Evolutionary conservation across 1,140 invertebrate species (phyloP), one percentile per base, ranked within the genome.

Genomic region (Sweltsa coloradensis): DNA sequence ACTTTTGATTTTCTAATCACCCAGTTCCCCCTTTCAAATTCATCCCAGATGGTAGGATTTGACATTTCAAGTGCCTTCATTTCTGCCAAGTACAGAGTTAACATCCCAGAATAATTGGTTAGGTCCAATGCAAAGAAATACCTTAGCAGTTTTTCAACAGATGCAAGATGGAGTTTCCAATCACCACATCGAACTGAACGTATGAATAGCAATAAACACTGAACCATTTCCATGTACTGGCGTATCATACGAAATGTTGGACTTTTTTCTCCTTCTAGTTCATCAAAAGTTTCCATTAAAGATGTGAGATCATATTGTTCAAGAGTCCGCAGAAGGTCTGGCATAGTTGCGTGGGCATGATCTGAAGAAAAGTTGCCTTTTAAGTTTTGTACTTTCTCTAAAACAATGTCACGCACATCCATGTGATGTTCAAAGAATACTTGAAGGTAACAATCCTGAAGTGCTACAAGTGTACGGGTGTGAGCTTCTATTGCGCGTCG

Each of bases 171-270:
- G 3, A 44, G 5, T 26, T 44, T 16, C 6, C 42, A 44, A 44
- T 44, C 29, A 25, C 23, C 22, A 21, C 21, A 26, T 26, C 42
- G 24, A 18, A 44, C 22, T 26, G 42, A 31, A 19, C 42, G 24
- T 16, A 44, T 13, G 42, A 44, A 44, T 26, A 44, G 42, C 26
- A 44, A 27, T 19, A 44, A 44, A 44, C 42, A 44, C 11, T 44
- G 13, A 13, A 25, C 26, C 22, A 44, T 44, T 44, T 6, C 6
- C 22, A 44, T 31, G 11, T 44, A 44, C 29, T 5, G 24, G 24
- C 42, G 7, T 44, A 44, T 26, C 42, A 31, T 44, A 26, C 25
- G 19, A 18, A 31, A 44, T 44, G 42, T 44, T 44, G 7, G 42
- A 26, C 29, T 11, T 16, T 3, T 7, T 44, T 44, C 22, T 44